These are phyloP conservation scores for Ciona savignyi DNA, from an alignment of 23 tunicate species.

Conservation along the genomic window DNA sequence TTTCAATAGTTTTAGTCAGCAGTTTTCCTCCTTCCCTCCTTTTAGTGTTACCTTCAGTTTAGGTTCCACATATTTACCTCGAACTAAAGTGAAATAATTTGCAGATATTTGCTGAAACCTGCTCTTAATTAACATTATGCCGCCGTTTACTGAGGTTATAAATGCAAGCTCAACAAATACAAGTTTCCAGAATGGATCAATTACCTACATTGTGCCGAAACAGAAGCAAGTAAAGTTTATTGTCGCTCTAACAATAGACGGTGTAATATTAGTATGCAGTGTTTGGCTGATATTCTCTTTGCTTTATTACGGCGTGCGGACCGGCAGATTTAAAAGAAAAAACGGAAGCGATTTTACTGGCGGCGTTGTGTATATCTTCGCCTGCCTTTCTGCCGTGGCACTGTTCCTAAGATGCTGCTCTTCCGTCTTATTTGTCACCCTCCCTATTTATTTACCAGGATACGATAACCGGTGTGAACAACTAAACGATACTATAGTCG, in stretches of 20 bases:
- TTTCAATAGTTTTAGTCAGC: no score
- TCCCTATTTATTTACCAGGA: slow-evolving; percentile 1
- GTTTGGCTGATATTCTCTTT: neutral
- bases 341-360: slow-evolving; percentile 12
- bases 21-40: no score
- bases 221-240: neutral
- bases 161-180: no score
- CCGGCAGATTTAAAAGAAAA: neutral
- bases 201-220: neutral
- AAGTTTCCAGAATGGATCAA: neutral
- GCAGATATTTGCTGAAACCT: no score
- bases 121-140: no score
- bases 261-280: neutral
- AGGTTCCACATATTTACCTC: no score
- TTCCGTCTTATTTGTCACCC: neutral
- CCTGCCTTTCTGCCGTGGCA: slow-evolving; percentile 17
- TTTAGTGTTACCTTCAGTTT: no score
- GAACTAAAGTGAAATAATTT: no score
- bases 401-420: neutral
- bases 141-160: no score
- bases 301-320: slow-evolving; percentile 2
- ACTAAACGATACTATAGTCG: neutral
- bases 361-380: slow-evolving; percentile 17
- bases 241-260: slow-evolving; percentile 1
- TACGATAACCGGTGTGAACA: neutral